Evolutionary conservation across 2,113 vertebrate genomes (phyloP), one percentile per base, ranked within the genome.

Genomic region (Neogobius melanostomus): DNA sequence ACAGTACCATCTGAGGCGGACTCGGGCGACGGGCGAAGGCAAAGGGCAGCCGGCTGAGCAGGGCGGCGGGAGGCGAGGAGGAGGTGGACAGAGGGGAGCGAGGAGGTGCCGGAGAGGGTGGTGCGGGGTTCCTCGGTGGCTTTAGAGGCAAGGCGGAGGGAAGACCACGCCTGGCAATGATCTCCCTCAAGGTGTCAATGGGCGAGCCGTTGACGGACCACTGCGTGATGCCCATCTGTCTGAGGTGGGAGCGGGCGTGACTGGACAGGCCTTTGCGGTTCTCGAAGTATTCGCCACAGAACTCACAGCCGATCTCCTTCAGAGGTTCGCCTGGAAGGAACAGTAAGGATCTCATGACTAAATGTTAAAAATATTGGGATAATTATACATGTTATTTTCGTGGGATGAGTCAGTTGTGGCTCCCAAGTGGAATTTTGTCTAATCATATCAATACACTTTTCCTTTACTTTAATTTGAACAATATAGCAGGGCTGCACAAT

Each of bases 171-270:
- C 91, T 86, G 0, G 91, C 85, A 81, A 94, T 93, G 77, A 94
- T 80, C 64, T 95, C 97, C 52, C 95, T 90, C 16, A 97, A 91
- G 0, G 97, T 98, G 87, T 98, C 97, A 10, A 98, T 98, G 59
- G 97, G 97, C 0, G 96, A 98, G 62, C 97, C 97, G 6, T 98
- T 98, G 74, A 98, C 97, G 0, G 94, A 94, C 97, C 97, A 98
- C 88, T 98, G 95, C 0, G 97, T 98, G 66, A 98, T 96, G 7
- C 97, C 97, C 95, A 98, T 96, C 85, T 98, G 97, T 0, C 97
- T 93, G 53, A 98, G 90, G 89, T 98, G 96, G 9, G 97, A 98
- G 53, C 96, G 95, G 0, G 97, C 96, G 12, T 98, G 97, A 87
- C 97, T 98, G 0, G 96, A 98, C 0, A 98, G 93, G 4, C 96